These are phyloP conservation scores for Aplodontia rufa DNA, from an alignment of 2,113 vertebrate species.

Conservation along the genomic window DNA sequence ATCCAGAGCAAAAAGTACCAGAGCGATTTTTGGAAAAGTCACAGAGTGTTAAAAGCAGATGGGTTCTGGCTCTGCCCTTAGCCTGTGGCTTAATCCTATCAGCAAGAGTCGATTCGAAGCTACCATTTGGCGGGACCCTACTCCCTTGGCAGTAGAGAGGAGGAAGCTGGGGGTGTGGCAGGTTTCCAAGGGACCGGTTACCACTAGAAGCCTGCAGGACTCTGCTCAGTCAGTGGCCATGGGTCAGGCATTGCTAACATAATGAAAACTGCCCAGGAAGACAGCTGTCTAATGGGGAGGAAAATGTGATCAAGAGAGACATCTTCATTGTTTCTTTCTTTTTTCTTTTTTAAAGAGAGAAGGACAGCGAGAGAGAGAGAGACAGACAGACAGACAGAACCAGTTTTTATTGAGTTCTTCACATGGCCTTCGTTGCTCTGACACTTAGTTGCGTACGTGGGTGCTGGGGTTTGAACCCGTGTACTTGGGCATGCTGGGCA, in stretches of 20 bases:
- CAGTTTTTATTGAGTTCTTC: no score
- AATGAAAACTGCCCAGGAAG: background rate
- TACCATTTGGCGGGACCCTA: slow-evolving; percentile 89
- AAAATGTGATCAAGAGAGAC: background rate
- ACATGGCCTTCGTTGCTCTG: no score
- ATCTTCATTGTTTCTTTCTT: slow-evolving; percentile 27
- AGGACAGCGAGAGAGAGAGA: no score
- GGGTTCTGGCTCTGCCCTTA: background rate
- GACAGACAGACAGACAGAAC: no score
- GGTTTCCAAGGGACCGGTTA: background rate
- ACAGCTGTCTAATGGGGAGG: slow-evolving; percentile 16
- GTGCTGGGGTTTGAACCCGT: no score
- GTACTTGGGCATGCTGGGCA: no score
- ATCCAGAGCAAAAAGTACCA: background rate
- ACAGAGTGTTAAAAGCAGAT: fast-evolving
- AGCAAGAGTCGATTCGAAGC: slow-evolving; percentile 72
- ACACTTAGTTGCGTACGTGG: no score
- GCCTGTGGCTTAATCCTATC: background rate
- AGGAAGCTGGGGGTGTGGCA: background rate
- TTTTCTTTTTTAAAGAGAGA: no score
- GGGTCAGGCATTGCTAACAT: background rate
- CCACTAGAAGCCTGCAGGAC: background rate
- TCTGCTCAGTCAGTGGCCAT: background rate
- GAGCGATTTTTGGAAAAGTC: background rate
- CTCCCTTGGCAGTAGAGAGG: slow-evolving; percentile 72